These are phyloP conservation scores for Ferrisia virgata DNA, from an alignment of 2,888 invertebrate genomes.

Conservation along the genomic window DNA sequence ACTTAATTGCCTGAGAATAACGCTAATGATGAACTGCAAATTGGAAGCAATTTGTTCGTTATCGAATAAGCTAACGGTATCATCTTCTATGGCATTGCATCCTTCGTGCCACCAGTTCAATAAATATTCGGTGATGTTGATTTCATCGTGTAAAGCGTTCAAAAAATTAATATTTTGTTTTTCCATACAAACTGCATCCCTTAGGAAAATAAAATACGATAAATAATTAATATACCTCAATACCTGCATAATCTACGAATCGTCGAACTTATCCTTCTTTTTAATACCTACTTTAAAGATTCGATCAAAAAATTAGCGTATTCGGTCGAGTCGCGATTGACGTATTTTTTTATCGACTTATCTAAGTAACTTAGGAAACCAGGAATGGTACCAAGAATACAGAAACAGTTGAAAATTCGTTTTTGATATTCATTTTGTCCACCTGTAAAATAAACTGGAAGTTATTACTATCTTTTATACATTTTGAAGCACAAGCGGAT, in stretches of 20 bases:
- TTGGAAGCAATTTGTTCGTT: slow-evolving; percentile 21
- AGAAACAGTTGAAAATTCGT: slow-evolving; percentile 4
- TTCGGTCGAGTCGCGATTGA: neutral
- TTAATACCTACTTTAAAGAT: neutral
- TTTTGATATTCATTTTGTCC: neutral
- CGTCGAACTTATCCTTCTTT: neutral
- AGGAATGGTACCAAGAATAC: slow-evolving; percentile 5
- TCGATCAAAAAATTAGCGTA: slow-evolving; percentile 1
- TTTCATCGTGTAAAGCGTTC: neutral
- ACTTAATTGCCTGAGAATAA: neutral
- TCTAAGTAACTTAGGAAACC: slow-evolving; percentile 15
- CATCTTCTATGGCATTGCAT: slow-evolving; percentile 15
- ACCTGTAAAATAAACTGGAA: neutral
- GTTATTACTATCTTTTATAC: neutral
- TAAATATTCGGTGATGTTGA: slow-evolving; percentile 9
- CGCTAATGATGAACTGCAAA: neutral
- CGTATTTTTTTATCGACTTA: neutral
- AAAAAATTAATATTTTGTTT: neutral
- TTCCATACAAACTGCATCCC: neutral
- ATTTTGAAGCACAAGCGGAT: neutral
- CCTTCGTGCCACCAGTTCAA: slow-evolving; percentile 37
- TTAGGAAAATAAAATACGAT: neutral
- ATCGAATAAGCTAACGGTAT: neutral
- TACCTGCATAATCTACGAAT: neutral
- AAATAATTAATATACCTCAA: neutral